A percentile compares a stretch with the other conserved stretches of the same genome.
phyloP scores from a whole-genome alignment of 2,113 vertebrate genomes.

The Lepisosteus oculatus region DNA sequence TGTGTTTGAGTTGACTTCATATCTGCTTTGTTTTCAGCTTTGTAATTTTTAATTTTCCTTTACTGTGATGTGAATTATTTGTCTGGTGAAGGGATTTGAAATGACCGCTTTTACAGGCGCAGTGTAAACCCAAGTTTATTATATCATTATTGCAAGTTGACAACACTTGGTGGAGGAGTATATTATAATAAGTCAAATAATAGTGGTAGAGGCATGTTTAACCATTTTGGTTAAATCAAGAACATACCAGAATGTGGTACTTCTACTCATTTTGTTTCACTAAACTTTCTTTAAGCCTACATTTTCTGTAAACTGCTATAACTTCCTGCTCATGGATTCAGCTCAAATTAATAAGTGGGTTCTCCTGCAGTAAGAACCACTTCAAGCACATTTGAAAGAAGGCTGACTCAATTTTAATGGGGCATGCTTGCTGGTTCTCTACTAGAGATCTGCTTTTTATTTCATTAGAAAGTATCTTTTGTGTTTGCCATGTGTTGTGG shows the following conservation, averaged over 20 bases:
- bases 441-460: slow-evolving; percentile 18
- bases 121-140: too few relatives aligned
- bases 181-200: too few relatives aligned
- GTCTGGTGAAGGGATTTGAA: too few relatives aligned
- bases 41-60: too few relatives aligned
- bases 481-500: slow-evolving; percentile 7
- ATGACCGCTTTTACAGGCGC: too few relatives aligned
- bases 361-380: background rate
- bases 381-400: slow-evolving; percentile 19
- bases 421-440: background rate
- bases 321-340: too few relatives aligned
- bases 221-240: background rate
- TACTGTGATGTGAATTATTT: too few relatives aligned
- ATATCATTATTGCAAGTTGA: too few relatives aligned
- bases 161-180: too few relatives aligned
- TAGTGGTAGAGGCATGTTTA: too few relatives aligned
- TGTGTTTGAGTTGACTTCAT: too few relatives aligned
- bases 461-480: slow-evolving; percentile 5
- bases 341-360: background rate
- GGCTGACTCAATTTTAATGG: slow-evolving; percentile 5
- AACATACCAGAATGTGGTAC: background rate
- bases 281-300: background rate
- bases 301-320: background rate
- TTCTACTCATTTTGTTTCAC: background rate
- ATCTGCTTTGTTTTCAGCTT: too few relatives aligned